Conservation (phyloP, 2,888 invertebrate genomes). For the Nowickia ferox region DNA sequence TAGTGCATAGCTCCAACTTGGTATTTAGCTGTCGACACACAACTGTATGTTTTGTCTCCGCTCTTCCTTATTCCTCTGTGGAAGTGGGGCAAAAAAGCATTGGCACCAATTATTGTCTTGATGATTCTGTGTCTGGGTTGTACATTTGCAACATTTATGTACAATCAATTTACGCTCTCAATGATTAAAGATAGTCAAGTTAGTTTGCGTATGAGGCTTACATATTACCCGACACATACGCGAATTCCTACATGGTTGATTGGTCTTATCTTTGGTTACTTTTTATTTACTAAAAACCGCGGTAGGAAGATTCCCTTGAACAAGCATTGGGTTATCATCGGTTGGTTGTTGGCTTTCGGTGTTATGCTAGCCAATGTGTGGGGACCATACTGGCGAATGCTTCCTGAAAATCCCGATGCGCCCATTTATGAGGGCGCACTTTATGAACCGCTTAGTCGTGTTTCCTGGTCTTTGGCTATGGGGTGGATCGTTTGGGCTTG, state of each 20-base stretch:
- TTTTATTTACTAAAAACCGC: conserved; percentile 80
- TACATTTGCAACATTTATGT: conserved; percentile 80
- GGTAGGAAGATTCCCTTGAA: conserved; percentile 79
- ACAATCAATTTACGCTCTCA: conserved; percentile 80
- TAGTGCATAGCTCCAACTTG: conserved; percentile 85
- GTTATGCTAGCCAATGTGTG: conserved; percentile 80
- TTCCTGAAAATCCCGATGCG: conserved; percentile 75
- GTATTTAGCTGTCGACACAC: conserved; percentile 86
- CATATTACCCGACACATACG: conserved; percentile 82
- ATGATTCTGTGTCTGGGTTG: conserved; percentile 79
- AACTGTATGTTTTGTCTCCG: conserved; percentile 85
- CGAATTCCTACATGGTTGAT: conserved; percentile 82
- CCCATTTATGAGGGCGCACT: conserved; percentile 80
- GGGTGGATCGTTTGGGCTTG: conserved; percentile 83
- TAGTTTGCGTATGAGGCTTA: conserved; percentile 79
- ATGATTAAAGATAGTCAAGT: conserved; percentile 80
- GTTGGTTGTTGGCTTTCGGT: conserved; percentile 79
- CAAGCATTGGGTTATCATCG: conserved; percentile 78
- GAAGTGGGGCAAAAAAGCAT: conserved; percentile 82
- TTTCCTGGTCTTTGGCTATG: conserved; percentile 80
- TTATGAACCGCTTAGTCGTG: conserved; percentile 80
- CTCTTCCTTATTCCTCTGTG: conserved; percentile 84
- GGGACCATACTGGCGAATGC: conserved; percentile 80
- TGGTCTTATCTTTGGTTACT: conserved; percentile 82
- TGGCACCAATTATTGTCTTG: conserved; percentile 78